Evolutionary conservation across 2,113 vertebrate species (phyloP).

Genomic region (Phocoena sinus): DNA sequence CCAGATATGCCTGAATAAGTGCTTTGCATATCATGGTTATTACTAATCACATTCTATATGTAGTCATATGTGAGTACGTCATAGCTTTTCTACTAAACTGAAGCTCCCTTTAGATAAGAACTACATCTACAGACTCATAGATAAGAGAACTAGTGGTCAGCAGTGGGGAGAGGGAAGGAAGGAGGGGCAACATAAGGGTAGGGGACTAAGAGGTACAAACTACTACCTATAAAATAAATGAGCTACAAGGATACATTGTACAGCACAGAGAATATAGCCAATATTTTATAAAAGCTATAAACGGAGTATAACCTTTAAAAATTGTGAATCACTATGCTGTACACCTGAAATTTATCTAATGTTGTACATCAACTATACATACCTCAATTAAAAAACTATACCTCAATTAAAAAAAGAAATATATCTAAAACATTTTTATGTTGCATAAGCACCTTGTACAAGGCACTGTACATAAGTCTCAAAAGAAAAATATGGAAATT

Average conservation of each 20-base stretch:
- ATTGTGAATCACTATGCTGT: not conserved
- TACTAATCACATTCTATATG: not conserved
- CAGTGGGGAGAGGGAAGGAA: not conserved
- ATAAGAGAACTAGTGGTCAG: not conserved
- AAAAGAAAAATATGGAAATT: constrained; percentile 1
- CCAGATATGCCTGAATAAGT: not conserved
- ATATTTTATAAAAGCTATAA: not conserved
- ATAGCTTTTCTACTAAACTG: not conserved
- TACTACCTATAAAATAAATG: not conserved
- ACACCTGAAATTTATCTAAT: not conserved
- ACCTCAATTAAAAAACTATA: not conserved
- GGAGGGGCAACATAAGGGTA: not conserved
- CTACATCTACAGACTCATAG: not conserved
- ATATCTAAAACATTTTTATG: not conserved
- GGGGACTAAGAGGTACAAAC: not conserved
- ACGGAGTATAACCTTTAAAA: not conserved
- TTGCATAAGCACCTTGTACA: not conserved
- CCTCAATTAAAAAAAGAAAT: not conserved
- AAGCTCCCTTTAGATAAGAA: not conserved
- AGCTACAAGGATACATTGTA: not conserved
- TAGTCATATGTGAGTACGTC: not conserved
- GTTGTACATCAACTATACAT: not conserved
- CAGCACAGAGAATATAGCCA: not conserved
- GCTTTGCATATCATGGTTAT: not conserved
- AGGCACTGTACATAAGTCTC: not conserved